These are phyloP conservation scores for Drosophila niveifrons DNA, from an alignment of 2,888 invertebrate genomes.

Conservation along the genomic window DNA sequence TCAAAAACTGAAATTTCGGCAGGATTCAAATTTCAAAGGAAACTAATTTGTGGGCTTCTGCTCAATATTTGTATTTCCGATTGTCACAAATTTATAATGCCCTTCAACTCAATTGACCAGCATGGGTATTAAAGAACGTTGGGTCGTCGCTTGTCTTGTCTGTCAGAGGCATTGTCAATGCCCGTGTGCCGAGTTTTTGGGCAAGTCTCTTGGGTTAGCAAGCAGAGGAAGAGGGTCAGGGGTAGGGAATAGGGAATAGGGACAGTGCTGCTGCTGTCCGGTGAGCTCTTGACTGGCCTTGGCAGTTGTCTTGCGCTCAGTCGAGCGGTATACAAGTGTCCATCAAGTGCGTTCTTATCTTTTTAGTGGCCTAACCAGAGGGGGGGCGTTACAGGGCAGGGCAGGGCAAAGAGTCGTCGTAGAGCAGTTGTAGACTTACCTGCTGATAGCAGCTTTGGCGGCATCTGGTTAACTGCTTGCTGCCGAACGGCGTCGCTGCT, in stretches of 20 bases:
- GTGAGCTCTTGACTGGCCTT: not conserved
- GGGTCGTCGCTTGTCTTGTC: slow-evolving; percentile 24
- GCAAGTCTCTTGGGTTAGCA: slow-evolving; percentile 1
- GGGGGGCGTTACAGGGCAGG: too few relatives aligned
- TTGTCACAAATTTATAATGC: not conserved
- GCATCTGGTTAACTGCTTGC: slow-evolving; percentile 84
- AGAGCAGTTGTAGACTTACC: slow-evolving; percentile 70
- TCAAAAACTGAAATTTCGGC: too few relatives aligned
- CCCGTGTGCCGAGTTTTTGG: slow-evolving; percentile 6
- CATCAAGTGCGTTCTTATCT: slow-evolving; percentile 67
- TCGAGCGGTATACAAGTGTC: slow-evolving; percentile 68
- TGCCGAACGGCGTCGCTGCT: slow-evolving; percentile 61
- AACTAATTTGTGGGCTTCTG: too few relatives aligned
- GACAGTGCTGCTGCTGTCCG: slow-evolving; percentile 1
- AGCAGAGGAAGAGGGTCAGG: not conserved
- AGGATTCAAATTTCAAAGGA: too few relatives aligned
- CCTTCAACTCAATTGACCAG: not conserved
- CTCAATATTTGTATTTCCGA: not conserved
- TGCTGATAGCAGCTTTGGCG: slow-evolving; percentile 85
- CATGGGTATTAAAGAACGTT: not conserved
- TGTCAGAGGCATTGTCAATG: slow-evolving; percentile 45
- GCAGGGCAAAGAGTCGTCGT: not conserved
- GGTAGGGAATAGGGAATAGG: not conserved
- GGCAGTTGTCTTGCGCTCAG: slow-evolving; percentile 20
- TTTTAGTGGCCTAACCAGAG: slow-evolving; percentile 30